Evolutionary conservation across 2,888 invertebrate species (phyloP).

Genomic region (Resseliella maxima): DNA sequence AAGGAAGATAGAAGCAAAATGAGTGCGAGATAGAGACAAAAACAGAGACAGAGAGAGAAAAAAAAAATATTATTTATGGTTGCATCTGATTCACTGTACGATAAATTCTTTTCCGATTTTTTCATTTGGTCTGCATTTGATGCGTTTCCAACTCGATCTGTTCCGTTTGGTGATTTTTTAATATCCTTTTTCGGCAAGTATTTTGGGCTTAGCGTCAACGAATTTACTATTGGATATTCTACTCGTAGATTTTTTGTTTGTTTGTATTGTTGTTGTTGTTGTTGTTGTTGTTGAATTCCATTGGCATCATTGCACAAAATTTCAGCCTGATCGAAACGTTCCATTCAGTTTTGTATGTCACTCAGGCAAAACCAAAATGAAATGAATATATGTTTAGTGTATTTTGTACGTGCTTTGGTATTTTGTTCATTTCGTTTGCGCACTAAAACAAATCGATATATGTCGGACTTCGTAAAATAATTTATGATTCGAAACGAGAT

Average conservation of each 20-base stretch:
- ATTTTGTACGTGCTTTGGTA: neutral
- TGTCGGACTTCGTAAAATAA: neutral
- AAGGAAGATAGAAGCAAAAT: too few relatives aligned
- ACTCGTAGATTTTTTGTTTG: neutral
- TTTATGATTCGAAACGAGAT: slow-evolving; percentile 30
- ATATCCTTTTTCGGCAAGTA: slow-evolving; percentile 6
- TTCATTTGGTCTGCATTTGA: slow-evolving; percentile 23
- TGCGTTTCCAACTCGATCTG: neutral
- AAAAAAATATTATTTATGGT: slow-evolving; percentile 15
- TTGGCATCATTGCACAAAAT: neutral
- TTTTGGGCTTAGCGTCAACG: slow-evolving; percentile 18
- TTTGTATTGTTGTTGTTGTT: neutral
- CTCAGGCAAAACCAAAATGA: slow-evolving; percentile 24
- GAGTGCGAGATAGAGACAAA: too few relatives aligned
- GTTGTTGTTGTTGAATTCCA: neutral
- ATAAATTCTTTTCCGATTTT: neutral
- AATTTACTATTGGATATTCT: neutral
- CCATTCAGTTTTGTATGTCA: slow-evolving; percentile 13
- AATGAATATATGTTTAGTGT: neutral
- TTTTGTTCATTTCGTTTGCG: neutral
- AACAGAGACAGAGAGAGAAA: neutral
- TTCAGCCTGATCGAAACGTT: neutral
- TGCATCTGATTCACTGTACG: slow-evolving; percentile 21
- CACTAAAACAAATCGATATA: neutral
- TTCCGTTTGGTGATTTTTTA: neutral